Conservation (phyloP, 1,140 invertebrate genomes). For the Cryptotermes secundus region DNA sequence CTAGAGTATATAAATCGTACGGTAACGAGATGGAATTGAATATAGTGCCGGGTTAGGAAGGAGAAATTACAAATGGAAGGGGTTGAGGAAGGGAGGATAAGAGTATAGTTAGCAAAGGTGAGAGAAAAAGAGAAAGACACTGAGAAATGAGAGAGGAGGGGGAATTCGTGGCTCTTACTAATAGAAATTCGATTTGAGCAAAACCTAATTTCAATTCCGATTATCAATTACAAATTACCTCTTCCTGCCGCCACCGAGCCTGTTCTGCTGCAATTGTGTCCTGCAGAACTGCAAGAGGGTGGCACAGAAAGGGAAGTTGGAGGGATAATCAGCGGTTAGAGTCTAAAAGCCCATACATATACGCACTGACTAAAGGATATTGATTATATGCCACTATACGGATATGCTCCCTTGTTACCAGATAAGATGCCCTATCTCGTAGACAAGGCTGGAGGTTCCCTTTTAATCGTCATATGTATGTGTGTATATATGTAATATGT, state of each 20-base stretch:
- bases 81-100: background rate
- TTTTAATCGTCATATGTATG: no score
- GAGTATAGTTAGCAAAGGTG: background rate
- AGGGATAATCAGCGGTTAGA: background rate
- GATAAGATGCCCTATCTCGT: background rate
- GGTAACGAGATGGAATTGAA: background rate
- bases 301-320: background rate
- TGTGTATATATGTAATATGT: no score
- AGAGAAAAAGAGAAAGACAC: background rate
- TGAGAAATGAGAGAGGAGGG: background rate
- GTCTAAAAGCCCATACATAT: background rate
- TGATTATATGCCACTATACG: background rate
- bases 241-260: background rate
- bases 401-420: background rate
- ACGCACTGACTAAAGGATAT: background rate
- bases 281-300: background rate
- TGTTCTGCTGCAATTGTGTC: background rate
- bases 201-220: conserved; percentile 17
- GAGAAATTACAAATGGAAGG: background rate
- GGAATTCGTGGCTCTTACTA: background rate
- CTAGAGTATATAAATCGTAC: background rate
- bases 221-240: conserved; percentile 18
- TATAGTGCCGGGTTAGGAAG: background rate
- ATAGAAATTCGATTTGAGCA: conserved; percentile 13
- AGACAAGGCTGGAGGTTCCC: background rate